These are phyloP conservation scores for Myiagra hebetior DNA, from an alignment of 2,113 vertebrate genomes.

Conservation along the genomic window DNA sequence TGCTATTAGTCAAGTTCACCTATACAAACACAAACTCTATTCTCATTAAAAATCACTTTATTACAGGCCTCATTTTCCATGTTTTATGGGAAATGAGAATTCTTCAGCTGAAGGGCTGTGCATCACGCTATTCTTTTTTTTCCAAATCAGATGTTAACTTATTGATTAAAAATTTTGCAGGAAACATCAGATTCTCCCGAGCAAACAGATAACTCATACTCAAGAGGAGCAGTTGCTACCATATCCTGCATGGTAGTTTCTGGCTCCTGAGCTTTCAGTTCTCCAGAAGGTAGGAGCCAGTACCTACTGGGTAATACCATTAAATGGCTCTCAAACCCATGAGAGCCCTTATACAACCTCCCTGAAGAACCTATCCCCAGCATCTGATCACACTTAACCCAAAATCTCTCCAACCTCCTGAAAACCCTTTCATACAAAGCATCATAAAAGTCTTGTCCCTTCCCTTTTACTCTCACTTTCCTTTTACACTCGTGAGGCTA, in stretches of 20 bases:
- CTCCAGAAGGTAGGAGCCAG: neutral
- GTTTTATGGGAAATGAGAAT: neutral
- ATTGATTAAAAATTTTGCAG: neutral
- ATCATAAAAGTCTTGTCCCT: neutral
- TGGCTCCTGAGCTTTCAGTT: neutral
- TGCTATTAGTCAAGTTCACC: neutral
- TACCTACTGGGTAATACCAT: neutral
- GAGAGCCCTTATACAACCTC: neutral
- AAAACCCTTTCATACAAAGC: neutral
- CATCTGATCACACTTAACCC: neutral
- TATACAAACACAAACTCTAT: neutral
- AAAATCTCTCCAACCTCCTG: neutral
- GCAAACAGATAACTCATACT: neutral
- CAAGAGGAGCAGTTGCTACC: neutral
- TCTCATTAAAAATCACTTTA: neutral
- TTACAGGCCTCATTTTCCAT: neutral
- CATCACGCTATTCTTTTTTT: neutral
- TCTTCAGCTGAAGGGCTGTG: neutral
- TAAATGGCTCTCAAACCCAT: neutral
- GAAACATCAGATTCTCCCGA: neutral
- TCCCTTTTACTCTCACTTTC: neutral
- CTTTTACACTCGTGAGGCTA: neutral
- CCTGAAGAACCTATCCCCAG: neutral
- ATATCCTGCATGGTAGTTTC: neutral
- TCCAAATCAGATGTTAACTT: neutral